These are phyloP conservation scores for Phyto melanocephala DNA, from an alignment of 2,888 invertebrate genomes.

Conservation along the genomic window DNA sequence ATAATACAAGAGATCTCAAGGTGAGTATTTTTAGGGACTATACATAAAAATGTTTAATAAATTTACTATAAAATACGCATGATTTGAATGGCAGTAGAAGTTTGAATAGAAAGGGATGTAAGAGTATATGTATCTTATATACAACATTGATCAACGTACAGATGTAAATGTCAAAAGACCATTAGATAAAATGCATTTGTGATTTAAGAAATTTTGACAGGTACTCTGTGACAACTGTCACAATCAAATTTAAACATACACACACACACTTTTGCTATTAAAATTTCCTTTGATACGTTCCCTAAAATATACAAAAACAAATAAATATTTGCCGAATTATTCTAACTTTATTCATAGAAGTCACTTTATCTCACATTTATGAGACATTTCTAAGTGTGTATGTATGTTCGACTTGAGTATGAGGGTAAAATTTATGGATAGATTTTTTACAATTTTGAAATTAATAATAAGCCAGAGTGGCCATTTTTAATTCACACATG, in stretches of 20 bases:
- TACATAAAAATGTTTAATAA: not conserved
- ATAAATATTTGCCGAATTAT: not conserved
- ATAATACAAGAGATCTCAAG: not conserved
- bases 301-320: not conserved
- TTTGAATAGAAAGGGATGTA: not conserved
- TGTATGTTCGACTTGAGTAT: not conserved
- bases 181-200: constrained; percentile 63
- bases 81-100: not conserved
- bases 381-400: not conserved
- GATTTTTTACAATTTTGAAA: not conserved
- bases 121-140: not conserved
- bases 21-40: not conserved
- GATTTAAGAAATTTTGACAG: constrained; percentile 65
- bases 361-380: constrained; percentile 13
- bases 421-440: not conserved
- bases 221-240: constrained; percentile 64
- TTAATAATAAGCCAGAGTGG: not conserved
- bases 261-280: not conserved
- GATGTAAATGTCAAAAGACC: constrained; percentile 61
- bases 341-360: constrained; percentile 14
- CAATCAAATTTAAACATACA: constrained; percentile 47
- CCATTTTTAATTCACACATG: too few relatives aligned
- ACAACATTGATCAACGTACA: constrained; percentile 33
- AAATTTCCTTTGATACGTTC: not conserved
- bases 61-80: constrained; percentile 34